Evolutionary conservation across 2,797 vertebrate species (phyloP), one percentile per base, ranked within the genome.

Genomic region (Muscicapa comitata): DNA sequence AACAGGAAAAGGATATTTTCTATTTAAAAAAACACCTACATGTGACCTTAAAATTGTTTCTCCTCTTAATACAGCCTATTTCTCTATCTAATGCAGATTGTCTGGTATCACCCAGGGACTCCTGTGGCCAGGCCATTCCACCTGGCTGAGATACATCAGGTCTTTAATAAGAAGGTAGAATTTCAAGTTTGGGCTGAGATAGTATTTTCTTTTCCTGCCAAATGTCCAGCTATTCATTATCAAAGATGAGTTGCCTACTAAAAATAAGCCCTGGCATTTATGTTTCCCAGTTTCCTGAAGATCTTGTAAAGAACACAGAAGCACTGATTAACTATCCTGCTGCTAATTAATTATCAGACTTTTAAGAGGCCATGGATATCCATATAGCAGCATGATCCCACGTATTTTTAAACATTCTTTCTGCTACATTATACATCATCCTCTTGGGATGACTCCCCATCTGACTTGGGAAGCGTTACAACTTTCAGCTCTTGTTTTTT

Each of bases 361-460:
- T 82, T 59, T 78, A 63, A 78, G 79, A 94, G 71, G 48, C 73
- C 40, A 16, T 12, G 55, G 58, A 82, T 91, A 48, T 78, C 79
- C 55, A 40, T 58, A 84, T 2, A 1, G 76, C 91, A 86, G 37
- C 51, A 43, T 3, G 24, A 86, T 90, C 28, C 50, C 73, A 28
- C 70, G 37, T 91, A 20, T 48, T 65, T 95, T 93, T 83, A 91
- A 92, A 59, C 79, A 79, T 88, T 86, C 68, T 58, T 93, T 86
- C 58, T 88, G 47, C 67, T 88, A 51, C 16, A 7, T 73, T 73
- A 50, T 63, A 16, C 79, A 79, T 90, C 48, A 75, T 73, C 9
- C 33, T 86, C 73, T 70, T 86, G 70, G 70, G 79, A 73, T 29
- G 75, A 63, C 82, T 96, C 77, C 73, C 53, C 70, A 81, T 86